Evolutionary conservation across 2,797 vertebrate genomes (phyloP), one percentile per base, ranked within the genome.

Genomic region (Novumbra hubbsi): DNA sequence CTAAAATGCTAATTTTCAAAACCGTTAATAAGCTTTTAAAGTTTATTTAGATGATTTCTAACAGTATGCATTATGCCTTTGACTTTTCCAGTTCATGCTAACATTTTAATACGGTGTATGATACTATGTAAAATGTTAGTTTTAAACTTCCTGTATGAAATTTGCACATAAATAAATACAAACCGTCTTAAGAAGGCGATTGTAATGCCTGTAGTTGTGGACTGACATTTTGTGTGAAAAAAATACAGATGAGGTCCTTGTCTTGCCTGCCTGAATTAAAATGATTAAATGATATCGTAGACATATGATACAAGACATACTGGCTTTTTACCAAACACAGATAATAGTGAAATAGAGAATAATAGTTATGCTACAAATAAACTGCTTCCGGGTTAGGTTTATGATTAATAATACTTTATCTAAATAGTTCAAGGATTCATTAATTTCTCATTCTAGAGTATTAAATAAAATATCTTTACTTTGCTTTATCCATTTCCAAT

Each of bases 191-290:
- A 81, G 50, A 73, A 79, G 74, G 71, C 72, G 63, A 74, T 84
- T 81, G 79, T 77, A 30, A 74, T 63, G 66, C 57, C 76, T 81
- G 78, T 60, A 73, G 75, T 75, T 66, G 49, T 79, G 71, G 71
- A 80, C 85, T 79, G 81, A 71, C 74, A 81, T n/a, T n/a, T n/a
- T n/a, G 52, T 67, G 74, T n/a, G n/a, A n/a, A 76, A 60, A 79
- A 71, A 83, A 84, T 82, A 74, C 76, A 87, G 73, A 88, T 84
- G 82, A 80, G 78, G 75, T 78, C 72, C 70, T 77, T 2, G 72
- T 77, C 66, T 71, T 32, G 52, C 55, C 73, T 75, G 68, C 67
- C 75, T 64, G 71, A 70, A 71, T 69, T 75, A 84, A 87, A 88
- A 84, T 78, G 73, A 85, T 84, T 83, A 82, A 82, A 70, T 68